Conservation (phyloP, 2,797 vertebrate species). For the Sebastes umbrosus region DNA sequence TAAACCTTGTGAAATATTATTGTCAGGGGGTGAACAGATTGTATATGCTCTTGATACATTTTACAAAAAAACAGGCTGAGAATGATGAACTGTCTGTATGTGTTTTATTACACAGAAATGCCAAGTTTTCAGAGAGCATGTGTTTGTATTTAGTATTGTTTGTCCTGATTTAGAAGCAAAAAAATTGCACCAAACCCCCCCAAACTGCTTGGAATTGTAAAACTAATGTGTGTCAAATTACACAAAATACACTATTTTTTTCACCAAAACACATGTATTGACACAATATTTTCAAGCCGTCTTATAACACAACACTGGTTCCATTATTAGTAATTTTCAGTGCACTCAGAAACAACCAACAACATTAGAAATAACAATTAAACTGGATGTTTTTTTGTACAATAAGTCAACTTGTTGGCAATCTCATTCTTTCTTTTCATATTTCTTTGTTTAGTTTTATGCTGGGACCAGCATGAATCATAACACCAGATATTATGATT, state of each 20-base stretch:
- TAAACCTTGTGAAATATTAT: neutral
- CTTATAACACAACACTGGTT: neutral
- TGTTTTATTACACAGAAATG: constrained; percentile 2
- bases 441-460: neutral
- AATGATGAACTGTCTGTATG: neutral
- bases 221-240: constrained; percentile 23
- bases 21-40: neutral
- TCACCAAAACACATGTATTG: neutral
- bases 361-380: neutral
- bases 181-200: neutral
- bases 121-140: constrained; percentile 13
- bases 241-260: neutral
- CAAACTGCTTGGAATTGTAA: constrained; percentile 13
- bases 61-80: constrained; percentile 4
- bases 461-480: neutral
- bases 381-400: neutral
- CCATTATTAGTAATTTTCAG: neutral
- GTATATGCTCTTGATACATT: neutral
- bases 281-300: neutral
- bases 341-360: neutral
- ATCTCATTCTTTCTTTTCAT: too few relatives aligned
- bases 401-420: neutral
- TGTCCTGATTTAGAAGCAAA: constrained; percentile 15
- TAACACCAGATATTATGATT: neutral
- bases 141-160: constrained; percentile 57